These are phyloP conservation scores for Scaptomyza parva DNA, from an alignment of 2,888 invertebrate genomes.

Conservation along the genomic window DNA sequence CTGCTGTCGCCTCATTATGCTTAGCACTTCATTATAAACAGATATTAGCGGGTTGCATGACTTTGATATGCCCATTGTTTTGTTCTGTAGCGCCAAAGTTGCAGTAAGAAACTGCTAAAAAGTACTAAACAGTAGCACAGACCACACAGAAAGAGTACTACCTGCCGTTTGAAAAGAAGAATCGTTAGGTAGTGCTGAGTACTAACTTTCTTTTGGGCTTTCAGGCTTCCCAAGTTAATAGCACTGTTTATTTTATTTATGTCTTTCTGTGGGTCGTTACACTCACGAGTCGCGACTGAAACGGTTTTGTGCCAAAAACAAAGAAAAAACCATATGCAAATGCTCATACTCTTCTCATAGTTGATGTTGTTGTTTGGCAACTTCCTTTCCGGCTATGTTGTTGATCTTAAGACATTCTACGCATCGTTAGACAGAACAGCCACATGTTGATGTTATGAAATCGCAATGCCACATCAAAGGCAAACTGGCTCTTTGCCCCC, in stretches of 20 bases:
- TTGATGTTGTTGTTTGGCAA: constrained; percentile 53
- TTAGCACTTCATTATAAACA: constrained; percentile 67
- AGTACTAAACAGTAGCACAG: constrained; percentile 14
- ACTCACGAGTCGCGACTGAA: constrained; percentile 29
- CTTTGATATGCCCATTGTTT: constrained; percentile 69
- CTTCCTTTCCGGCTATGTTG: constrained; percentile 57
- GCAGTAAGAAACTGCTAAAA: constrained; percentile 58
- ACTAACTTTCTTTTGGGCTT: constrained; percentile 26
- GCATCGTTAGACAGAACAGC: constrained; percentile 65
- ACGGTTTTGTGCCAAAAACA: constrained; percentile 39
- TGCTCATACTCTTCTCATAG: constrained; percentile 43
- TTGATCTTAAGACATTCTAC: constrained; percentile 74
- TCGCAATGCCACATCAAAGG: constrained; percentile 71
- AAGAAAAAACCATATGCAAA: constrained; percentile 65
- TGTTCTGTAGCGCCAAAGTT: constrained; percentile 52
- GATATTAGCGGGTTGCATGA: constrained; percentile 59
- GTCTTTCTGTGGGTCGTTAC: constrained; percentile 66
- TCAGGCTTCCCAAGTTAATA: constrained; percentile 42
- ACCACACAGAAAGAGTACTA: constrained; percentile 51
- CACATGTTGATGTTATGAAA: constrained; percentile 74
- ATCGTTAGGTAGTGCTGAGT: constrained; percentile 18
- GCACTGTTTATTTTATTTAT: constrained; percentile 25
- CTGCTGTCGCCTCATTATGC: constrained; percentile 51
- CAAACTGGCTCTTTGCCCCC: constrained; percentile 26
- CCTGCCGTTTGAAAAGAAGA: constrained; percentile 33